Evolutionary conservation across 2,113 vertebrate genomes (phyloP), one percentile per base, ranked within the genome.

Genomic region (Uropsilus gracilis): DNA sequence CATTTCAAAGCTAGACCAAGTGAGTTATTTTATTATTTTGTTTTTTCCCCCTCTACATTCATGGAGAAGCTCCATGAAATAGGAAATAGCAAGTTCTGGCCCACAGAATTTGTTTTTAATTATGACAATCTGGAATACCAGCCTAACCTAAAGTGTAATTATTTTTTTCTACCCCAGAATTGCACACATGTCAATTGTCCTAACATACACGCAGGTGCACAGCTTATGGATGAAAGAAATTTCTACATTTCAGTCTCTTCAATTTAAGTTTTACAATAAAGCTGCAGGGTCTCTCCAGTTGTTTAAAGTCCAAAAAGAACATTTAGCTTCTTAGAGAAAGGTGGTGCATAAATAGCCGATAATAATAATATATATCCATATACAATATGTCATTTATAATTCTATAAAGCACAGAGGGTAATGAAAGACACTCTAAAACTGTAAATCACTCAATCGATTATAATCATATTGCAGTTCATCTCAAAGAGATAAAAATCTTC

Each of bases 391-490:
- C 84, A 2, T 95, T 97, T 96, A 78, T 95, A 95, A 95, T 91
- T 96, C 84, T 87, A 77, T 96, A 87, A 96, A 95, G 93, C 39
- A 64, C 69, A 46, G 71, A 91, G 26, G 32, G 53, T 94, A 96
- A 96, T 94, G 86, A 97, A 96, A 90, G 77, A 7, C 6, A 0
- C 68, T 78, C 17, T 90, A 75, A 75, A 82, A 81, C 86, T 91
- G 42, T 96, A 90, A 95, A 91, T 91, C 95, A 95, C 78, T 94
- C 92, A 94, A 96, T 97, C 89, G 39, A 96, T 97, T 94, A 30
- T 97, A 96, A 95, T 96, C 94, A 93, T 78, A 97, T 89, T 96
- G 75, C 84, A 85, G 93, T 71, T 91, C 89, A 85, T 97, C 89
- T 85, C 86, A 95, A 59, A 95, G 80, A 90, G 94, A 95, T 96